Evolutionary conservation across 2,113 vertebrate species (phyloP), one percentile per base, ranked within the genome.

Genomic region (Sciurus niger): DNA sequence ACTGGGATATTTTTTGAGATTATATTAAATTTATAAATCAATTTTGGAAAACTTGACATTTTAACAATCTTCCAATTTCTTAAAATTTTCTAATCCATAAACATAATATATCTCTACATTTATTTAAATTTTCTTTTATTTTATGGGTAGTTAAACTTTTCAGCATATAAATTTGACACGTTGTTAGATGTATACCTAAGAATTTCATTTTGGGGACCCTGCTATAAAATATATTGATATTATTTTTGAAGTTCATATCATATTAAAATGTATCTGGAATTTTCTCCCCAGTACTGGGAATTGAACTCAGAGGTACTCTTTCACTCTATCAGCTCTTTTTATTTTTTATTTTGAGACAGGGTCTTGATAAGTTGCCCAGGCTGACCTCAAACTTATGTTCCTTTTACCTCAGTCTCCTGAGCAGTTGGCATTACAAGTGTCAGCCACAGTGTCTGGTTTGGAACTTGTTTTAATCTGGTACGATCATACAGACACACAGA

Each of bases 191-290:
- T 13, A 43, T 3, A 89, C 12, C 12, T 60, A 87, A 43, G 46
- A 18, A 77, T 96, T 77, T 46, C 6, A 68, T 60, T 83, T 70
- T 53, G 13, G 10, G 20, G 34, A n/a, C 60, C 70, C 48, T 92
- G 43, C 13, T 76, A 12, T 91, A 46, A 94, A 83, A 94, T 6
- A 5, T 30, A 72, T 55, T 96, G 32, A 60, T 83, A 88, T 92
- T 40, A 67, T 84, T 78, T 96, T 84, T 89, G 30, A 73, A 79
- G 92, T 92, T 84, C 3, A 65, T 14, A 55, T 89, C 72, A 30
- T 77, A 63, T 72, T 91, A 68, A 77, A 94, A 82, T 84, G 9
- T 83, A 63, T 11, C 51, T 94, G 22, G 12, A 67, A 32, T 67
- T 11, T 25, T 63, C 24, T 5, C 3, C 28, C 30, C 65, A 67